Conservation (phyloP, 2,797 vertebrate species). For the Neomorphus geoffroyi region DNA sequence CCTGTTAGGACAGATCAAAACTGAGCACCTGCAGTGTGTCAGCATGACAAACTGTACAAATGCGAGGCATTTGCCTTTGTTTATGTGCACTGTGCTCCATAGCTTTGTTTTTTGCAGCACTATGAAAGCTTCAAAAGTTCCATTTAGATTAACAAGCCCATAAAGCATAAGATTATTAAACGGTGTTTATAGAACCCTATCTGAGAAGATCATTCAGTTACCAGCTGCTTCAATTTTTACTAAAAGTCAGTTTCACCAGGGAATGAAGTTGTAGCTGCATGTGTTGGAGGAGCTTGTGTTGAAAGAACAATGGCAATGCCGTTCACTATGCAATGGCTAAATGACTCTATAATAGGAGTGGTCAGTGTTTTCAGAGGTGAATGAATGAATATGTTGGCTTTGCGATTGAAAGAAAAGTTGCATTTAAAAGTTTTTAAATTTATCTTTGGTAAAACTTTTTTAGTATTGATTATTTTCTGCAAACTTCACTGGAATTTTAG, state of each 20-base stretch:
- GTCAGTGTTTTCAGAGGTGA: not conserved
- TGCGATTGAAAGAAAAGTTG: not conserved
- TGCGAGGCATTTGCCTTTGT: not conserved
- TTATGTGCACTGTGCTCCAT: not conserved
- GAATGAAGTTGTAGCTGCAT: not conserved
- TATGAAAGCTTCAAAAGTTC: slow-evolving; percentile 34
- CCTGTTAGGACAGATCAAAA: not conserved
- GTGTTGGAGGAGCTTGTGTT: not conserved
- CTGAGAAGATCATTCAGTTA: not conserved
- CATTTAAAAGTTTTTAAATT: not conserved
- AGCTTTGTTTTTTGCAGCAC: not conserved
- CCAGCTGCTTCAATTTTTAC: not conserved
- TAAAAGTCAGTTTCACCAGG: not conserved
- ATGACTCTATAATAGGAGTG: not conserved
- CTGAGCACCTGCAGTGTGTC: not conserved
- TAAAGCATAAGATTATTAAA: slow-evolving; percentile 50
- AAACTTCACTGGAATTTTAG: not conserved
- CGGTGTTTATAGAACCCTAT: slow-evolving; percentile 23
- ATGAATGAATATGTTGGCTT: not conserved
- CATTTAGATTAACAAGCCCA: slow-evolving; percentile 40
- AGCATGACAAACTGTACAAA: not conserved
- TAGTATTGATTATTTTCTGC: not conserved
- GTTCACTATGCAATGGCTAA: not conserved
- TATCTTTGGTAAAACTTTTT: not conserved
- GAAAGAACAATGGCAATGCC: not conserved